Conservation (phyloP, 92 coral and sea anemone genomes). For the Metridium senile region DNA sequence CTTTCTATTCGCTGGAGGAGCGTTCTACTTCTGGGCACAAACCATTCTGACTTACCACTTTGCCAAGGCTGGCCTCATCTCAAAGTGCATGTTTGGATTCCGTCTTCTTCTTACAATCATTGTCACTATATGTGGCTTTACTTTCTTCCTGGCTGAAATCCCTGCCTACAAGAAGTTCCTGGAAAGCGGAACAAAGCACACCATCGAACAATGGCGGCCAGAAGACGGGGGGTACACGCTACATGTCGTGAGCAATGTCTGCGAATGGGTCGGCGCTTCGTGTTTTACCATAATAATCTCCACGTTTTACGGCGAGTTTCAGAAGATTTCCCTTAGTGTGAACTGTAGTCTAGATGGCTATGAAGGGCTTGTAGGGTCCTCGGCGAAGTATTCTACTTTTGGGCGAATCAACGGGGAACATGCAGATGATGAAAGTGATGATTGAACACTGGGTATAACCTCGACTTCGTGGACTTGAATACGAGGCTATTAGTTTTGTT, state of each 20-base stretch:
- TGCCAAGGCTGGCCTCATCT: constrained; percentile 41
- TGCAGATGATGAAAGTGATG: constrained; percentile 16
- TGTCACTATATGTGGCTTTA: constrained; percentile 38
- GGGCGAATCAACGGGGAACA: constrained; percentile 43
- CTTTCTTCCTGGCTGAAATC: constrained; percentile 51
- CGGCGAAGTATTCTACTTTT: constrained; percentile 38
- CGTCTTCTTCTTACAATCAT: constrained; percentile 50
- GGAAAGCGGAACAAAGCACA: constrained; percentile 36
- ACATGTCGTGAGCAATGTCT: constrained; percentile 75
- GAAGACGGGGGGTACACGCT: constrained; percentile 71
- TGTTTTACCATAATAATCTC: constrained; percentile 70
- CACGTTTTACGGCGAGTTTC: constrained; percentile 83
- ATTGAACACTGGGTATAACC: neutral
- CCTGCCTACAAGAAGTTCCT: constrained; percentile 52
- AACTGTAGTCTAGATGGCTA: constrained; percentile 56
- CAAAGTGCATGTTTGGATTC: constrained; percentile 29
- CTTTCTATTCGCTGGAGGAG: constrained; percentile 65
- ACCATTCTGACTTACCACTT: constrained; percentile 62
- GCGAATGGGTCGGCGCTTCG: constrained; percentile 88
- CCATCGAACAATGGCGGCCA: constrained; percentile 44
- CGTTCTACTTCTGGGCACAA: constrained; percentile 78
- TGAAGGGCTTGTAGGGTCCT: neutral
- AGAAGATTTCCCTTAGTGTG: constrained; percentile 66
- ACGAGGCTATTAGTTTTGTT: no score
- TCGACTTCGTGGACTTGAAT: no score